Evolutionary conservation across 2,888 invertebrate genomes (phyloP).

Genomic region (Empis stercorea): DNA sequence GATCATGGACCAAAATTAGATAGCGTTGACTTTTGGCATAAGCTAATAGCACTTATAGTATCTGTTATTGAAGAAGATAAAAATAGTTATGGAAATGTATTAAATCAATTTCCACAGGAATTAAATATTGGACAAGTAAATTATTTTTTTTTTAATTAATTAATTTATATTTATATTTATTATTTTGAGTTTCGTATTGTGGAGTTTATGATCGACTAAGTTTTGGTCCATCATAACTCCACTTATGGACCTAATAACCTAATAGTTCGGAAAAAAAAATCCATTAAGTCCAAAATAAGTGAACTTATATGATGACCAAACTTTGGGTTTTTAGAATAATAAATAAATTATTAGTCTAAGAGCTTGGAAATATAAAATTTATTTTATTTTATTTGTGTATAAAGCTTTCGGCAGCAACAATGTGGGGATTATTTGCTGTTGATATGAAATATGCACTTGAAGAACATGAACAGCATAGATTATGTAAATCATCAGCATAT

Average conservation of each 20-base stretch:
- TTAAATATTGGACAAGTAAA: slow-evolving; percentile 88
- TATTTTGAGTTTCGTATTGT: too few relatives aligned
- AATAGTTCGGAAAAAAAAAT: too few relatives aligned
- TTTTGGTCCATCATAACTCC: too few relatives aligned
- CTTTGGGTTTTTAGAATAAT: too few relatives aligned
- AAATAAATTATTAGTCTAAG: too few relatives aligned
- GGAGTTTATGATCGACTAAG: too few relatives aligned
- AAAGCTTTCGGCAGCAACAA: slow-evolving; percentile 89
- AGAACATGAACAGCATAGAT: slow-evolving; percentile 90
- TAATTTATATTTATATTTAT: slow-evolving; percentile 2
- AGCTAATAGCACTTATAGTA: slow-evolving; percentile 88
- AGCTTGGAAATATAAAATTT: too few relatives aligned
- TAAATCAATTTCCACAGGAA: slow-evolving; percentile 98
- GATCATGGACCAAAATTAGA: slow-evolving; percentile 77
- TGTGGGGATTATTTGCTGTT: slow-evolving; percentile 95
- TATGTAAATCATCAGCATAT: slow-evolving; percentile 96
- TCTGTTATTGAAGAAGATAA: slow-evolving; percentile 99
- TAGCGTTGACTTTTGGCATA: slow-evolving; percentile 96
- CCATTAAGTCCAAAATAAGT: too few relatives aligned
- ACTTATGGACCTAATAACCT: too few relatives aligned
- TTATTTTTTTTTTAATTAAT: neutral
- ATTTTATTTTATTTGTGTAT: too few relatives aligned
- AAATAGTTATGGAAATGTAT: slow-evolving; percentile 92
- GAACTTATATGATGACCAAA: too few relatives aligned
- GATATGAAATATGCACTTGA: slow-evolving; percentile 97